Evolutionary conservation across 2,888 invertebrate genomes (phyloP).

Genomic region (Spicauda simplicius): DNA sequence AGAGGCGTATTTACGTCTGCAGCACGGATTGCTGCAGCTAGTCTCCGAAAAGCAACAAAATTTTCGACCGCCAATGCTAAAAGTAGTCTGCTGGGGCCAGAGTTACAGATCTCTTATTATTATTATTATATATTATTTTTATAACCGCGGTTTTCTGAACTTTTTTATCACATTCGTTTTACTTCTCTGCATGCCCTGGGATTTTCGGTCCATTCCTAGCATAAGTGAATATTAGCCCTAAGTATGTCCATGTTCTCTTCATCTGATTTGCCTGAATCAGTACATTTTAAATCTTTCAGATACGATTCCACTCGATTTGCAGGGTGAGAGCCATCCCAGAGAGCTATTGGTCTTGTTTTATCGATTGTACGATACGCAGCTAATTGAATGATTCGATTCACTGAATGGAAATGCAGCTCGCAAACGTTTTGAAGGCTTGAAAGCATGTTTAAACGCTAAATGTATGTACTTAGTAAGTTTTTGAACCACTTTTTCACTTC

Average conservation of each 20-base stretch:
- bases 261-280: constrained; percentile 36
- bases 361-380: constrained; percentile 35
- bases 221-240: constrained; percentile 31
- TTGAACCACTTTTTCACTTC: constrained; percentile 31
- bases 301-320: constrained; percentile 38
- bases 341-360: constrained; percentile 34
- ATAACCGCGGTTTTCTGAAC: background rate
- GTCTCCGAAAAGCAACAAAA: no score
- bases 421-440: constrained; percentile 34
- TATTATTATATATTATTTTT: no score
- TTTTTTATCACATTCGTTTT: background rate
- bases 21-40: no score
- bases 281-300: constrained; percentile 37
- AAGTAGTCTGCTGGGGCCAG: no score
- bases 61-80: no score
- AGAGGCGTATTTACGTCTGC: no score
- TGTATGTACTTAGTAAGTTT: constrained; percentile 36
- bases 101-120: background rate
- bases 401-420: constrained; percentile 36
- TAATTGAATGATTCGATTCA: constrained; percentile 37
- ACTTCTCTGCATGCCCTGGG: constrained; percentile 11
- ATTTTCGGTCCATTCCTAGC: constrained; percentile 34
- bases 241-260: constrained; percentile 14
- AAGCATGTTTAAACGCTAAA: constrained; percentile 37
- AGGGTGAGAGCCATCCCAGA: constrained; percentile 36